Evolutionary conservation across 2,888 invertebrate genomes (phyloP).

Genomic region (Cerastis rubricosa): DNA sequence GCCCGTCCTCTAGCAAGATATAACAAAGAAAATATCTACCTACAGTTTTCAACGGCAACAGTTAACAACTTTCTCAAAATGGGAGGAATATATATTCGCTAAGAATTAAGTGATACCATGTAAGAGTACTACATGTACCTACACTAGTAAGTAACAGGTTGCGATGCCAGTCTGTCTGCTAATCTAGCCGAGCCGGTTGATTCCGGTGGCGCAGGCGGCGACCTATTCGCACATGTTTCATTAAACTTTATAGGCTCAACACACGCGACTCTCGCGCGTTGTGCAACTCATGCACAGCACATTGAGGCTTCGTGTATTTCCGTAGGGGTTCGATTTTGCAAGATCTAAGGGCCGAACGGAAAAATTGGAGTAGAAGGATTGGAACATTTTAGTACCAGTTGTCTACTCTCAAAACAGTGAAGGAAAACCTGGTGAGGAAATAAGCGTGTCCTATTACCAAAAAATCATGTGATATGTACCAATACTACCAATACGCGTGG

Average conservation of each 20-base stretch:
- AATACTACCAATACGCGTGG: neutral
- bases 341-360: neutral
- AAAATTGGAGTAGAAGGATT: neutral
- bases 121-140: neutral
- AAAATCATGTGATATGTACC: neutral
- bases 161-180: constrained; percentile 49
- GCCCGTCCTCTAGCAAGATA: neutral
- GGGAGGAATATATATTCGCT: neutral
- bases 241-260: constrained; percentile 45
- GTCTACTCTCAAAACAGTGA: neutral
- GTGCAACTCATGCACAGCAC: constrained; percentile 34
- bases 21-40: neutral
- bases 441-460: neutral
- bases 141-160: constrained; percentile 14
- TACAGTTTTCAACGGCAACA: neutral
- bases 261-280: constrained; percentile 23
- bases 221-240: constrained; percentile 29
- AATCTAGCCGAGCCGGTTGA: constrained; percentile 27
- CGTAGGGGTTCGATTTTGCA: constrained; percentile 22
- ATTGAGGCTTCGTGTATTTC: constrained; percentile 33
- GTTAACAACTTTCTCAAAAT: neutral
- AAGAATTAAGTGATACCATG: neutral
- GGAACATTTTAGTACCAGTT: neutral
- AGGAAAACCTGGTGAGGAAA: neutral
- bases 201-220: constrained; percentile 1